phyloP scores from a whole-genome alignment of 2,113 vertebrate genomes.

The Passer montanus region DNA sequence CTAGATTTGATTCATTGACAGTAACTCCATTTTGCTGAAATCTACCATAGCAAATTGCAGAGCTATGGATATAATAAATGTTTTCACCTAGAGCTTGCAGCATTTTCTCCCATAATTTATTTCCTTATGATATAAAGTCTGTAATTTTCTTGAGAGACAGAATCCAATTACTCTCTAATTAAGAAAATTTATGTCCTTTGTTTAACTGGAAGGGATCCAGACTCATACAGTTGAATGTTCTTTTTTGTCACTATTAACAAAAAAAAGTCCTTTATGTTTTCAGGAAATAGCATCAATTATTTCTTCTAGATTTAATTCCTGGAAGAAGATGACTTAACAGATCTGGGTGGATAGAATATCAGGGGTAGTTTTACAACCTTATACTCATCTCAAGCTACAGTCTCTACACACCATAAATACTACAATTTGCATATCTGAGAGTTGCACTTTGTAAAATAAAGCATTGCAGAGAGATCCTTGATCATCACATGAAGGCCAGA shows the following conservation, averaged over 20 bases:
- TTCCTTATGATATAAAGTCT: neutral
- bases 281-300: neutral
- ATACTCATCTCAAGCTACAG: neutral
- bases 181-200: slow-evolving; percentile 2
- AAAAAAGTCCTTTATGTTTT: neutral
- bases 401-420: neutral
- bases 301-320: neutral
- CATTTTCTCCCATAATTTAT: neutral
- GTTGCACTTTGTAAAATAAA: neutral
- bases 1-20: neutral
- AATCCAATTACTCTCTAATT: slow-evolving; percentile 27
- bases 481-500: neutral
- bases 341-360: neutral
- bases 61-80: neutral
- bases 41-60: neutral
- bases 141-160: neutral
- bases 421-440: neutral
- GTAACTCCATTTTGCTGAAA: neutral
- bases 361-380: neutral
- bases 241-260: neutral
- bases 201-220: neutral
- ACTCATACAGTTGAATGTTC: neutral
- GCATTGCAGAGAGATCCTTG: neutral
- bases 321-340: neutral
- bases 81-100: neutral